These are phyloP conservation scores for Chitala chitala DNA, from an alignment of 2,113 vertebrate genomes.

Conservation along the genomic window DNA sequence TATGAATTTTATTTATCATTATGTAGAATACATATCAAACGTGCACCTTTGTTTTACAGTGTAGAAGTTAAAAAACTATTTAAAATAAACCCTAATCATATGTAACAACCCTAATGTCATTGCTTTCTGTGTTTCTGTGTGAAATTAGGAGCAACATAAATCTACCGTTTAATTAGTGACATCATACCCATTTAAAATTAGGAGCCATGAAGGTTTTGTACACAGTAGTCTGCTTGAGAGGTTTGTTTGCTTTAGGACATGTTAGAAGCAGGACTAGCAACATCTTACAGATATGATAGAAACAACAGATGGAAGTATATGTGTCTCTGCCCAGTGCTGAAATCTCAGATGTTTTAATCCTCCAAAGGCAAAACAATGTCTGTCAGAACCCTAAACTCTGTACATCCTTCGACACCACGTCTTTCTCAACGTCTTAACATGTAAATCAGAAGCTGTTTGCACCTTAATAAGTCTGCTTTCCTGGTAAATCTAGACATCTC, in stretches of 20 bases:
- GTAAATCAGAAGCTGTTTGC: slow-evolving; percentile 71
- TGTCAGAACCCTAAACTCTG: slow-evolving; percentile 17
- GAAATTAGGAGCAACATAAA: too few relatives aligned
- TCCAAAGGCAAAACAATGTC: slow-evolving; percentile 24
- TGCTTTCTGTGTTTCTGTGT: too few relatives aligned
- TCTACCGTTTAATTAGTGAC: too few relatives aligned
- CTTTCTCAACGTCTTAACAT: slow-evolving; percentile 70
- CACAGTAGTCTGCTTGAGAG: too few relatives aligned
- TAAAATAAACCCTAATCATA: too few relatives aligned
- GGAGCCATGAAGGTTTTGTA: too few relatives aligned
- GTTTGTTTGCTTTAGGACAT: neutral
- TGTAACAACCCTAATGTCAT: too few relatives aligned
- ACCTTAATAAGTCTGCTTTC: slow-evolving; percentile 69
- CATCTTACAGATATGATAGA: neutral
- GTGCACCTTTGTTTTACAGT: too few relatives aligned
- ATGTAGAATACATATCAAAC: too few relatives aligned
- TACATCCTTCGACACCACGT: slow-evolving; percentile 49
- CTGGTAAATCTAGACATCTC: slow-evolving; percentile 56
- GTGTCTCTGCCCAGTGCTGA: slow-evolving; percentile 25
- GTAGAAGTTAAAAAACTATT: too few relatives aligned
- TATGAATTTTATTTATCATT: too few relatives aligned
- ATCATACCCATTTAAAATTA: too few relatives aligned
- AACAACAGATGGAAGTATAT: neutral
- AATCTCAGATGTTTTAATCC: neutral
- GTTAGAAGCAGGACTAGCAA: neutral